phyloP scores from a whole-genome alignment of 2,888 invertebrate genomes.

The Ochropacha duplaris region DNA sequence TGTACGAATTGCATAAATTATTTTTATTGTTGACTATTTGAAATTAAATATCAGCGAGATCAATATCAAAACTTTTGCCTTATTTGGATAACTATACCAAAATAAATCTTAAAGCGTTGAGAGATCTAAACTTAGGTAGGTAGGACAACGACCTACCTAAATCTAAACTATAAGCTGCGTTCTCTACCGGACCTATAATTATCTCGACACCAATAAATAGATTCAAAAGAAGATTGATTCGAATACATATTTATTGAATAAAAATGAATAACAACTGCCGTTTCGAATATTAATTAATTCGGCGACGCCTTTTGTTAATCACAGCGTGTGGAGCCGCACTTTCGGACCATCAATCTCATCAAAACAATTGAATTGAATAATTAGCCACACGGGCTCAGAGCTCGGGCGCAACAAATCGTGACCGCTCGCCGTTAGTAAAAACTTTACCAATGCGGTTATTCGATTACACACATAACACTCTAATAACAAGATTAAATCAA shows the following conservation, averaged over 20 bases:
- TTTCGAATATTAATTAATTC: conserved; percentile 37
- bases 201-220: background rate
- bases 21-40: background rate
- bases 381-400: conserved; percentile 34
- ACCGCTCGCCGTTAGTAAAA: conserved; percentile 52
- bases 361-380: conserved; percentile 62
- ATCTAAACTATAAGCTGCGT: background rate
- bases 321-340: conserved; percentile 47
- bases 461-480: conserved; percentile 65
- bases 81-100: too few species aligned
- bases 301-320: conserved; percentile 55
- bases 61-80: background rate
- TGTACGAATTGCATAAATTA: background rate
- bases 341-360: conserved; percentile 65
- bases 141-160: too few species aligned
- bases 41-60: too few species aligned
- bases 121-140: too few species aligned
- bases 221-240: conserved; percentile 21
- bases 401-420: conserved; percentile 58
- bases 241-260: conserved; percentile 3
- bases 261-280: conserved; percentile 40
- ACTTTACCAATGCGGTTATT: conserved; percentile 49
- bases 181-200: background rate
- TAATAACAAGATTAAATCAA: conserved; percentile 52
- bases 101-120: too few species aligned